Evolutionary conservation across 2,797 vertebrate species (phyloP), one percentile per base, ranked within the genome.

Genomic region (Poeciliopsis paucimaculata): DNA sequence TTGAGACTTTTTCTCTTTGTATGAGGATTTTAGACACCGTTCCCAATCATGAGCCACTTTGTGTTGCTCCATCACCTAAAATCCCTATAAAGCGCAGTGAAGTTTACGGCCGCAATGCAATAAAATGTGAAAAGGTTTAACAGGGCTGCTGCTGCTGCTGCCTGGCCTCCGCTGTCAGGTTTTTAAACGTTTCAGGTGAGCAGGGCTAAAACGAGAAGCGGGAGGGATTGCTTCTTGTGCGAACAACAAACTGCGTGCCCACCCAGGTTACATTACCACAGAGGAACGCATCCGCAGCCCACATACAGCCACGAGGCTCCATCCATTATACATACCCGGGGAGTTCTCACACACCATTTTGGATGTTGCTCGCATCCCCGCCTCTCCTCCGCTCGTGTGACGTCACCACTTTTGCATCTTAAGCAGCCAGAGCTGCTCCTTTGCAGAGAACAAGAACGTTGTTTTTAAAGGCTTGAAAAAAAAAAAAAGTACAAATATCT

Each of bases 311-410:
- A 57, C 28, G 26, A 45, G 23, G 31, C 31, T 28, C 15, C 28
- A 75, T 72, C 64, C 66, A 60, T 72, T 57, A 60, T 60, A 70
- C 49, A 62, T 47, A 39, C 23, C 49, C 78, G 26, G 51, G 51
- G 41, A 71, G 66, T 76, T 72, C 49, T 72, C 43, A 72, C 41
- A 72, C 51, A 49, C 73, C 51, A 72, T 62, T 53, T 72, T 49
- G 64, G 43, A 60, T 47, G 49, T 80, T 75, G 10, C 28, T 46
- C 36, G 7, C 51, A 31, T 5, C 53, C 53, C 68, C 62, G n/a
- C 79, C 26, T 53, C 49, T 34, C 79, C 26, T 55, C 43, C 5
- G 46, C 62, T 68, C n/a, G 23, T 41, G 66, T 62, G 70, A 64
- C 2, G 45, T 49, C 74, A 47, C 31, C 28, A 43, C 49, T 28